A percentile compares a stretch with the other conserved stretches of the same genome.
These are phyloP conservation scores for Hypolimnas misippus DNA, from an alignment of 2,888 invertebrate genomes.

Conservation along the genomic window DNA sequence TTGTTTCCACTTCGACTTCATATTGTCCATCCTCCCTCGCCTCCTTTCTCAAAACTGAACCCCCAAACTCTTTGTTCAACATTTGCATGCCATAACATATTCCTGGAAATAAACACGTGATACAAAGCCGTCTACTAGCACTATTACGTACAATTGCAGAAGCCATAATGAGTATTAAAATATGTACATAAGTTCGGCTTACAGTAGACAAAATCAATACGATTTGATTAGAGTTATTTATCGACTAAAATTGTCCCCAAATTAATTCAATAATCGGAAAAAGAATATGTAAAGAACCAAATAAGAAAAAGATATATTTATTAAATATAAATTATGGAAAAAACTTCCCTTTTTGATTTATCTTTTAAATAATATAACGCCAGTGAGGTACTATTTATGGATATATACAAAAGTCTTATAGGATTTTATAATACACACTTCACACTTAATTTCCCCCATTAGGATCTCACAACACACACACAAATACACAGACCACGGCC, in stretches of 20 bases:
- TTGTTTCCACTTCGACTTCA: conserved; percentile 93
- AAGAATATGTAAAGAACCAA: no score
- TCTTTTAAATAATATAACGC: no score
- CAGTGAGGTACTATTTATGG: no score
- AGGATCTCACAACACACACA: no score
- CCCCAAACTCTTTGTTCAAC: conserved; percentile 98
- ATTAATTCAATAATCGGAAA: no score
- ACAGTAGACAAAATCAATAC: neutral
- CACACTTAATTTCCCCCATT: no score
- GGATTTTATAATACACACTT: no score
- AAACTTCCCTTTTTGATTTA: no score
- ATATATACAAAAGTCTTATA: no score
- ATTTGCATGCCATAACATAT: conserved; percentile 99
- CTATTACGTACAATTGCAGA: neutral
- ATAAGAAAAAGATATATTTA: no score
- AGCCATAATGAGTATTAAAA: neutral
- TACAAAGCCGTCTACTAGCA: neutral
- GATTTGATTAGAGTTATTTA: neutral
- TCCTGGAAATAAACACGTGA: conserved; percentile 80
- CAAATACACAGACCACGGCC: no score
- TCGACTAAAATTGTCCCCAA: neutral
- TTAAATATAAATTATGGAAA: no score
- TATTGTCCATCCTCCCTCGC: conserved; percentile 97
- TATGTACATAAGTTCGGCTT: neutral
- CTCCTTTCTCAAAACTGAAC: conserved; percentile 93